Percentiles rank a stretch among this genome's conserved stretches.
Conservation (phyloP, 2,113 vertebrate species). For the Hiodon alosoides region DNA sequence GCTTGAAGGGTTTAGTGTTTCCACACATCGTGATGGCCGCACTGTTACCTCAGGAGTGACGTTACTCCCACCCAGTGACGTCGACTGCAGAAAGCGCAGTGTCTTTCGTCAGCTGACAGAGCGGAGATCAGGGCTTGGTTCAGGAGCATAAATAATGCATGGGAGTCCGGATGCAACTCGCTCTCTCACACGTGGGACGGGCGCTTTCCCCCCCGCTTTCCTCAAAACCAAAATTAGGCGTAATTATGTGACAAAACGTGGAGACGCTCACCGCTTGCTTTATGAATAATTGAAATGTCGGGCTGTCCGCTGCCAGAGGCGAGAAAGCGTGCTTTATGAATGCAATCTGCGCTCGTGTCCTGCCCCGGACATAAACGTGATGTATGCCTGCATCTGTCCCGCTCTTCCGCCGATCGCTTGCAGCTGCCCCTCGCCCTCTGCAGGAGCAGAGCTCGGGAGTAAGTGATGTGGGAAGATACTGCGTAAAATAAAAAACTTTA, state of each 20-base stretch:
- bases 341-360: conserved; percentile 6
- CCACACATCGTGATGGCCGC: background rate
- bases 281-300: conserved; percentile 4
- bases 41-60: conserved; percentile 7
- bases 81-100: conserved; percentile 43
- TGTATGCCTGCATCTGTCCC: background rate
- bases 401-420: background rate
- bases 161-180: conserved; percentile 11
- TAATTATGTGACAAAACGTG: conserved; percentile 8
- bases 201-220: background rate
- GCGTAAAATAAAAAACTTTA: too few relatives aligned
- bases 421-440: background rate
- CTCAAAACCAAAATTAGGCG: conserved; percentile 4
- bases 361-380: background rate
- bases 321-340: conserved; percentile 2
- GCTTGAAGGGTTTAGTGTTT: background rate
- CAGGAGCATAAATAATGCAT: conserved; percentile 55
- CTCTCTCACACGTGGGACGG: background rate
- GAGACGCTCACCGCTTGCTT: background rate
- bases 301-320: background rate
- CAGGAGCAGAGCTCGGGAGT: too few relatives aligned
- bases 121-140: conserved; percentile 56
- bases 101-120: conserved; percentile 51
- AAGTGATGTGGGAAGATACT: too few relatives aligned
- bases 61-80: conserved; percentile 36